These are phyloP conservation scores for Cantharis rustica DNA, from an alignment of 2,888 invertebrate genomes.

Conservation along the genomic window DNA sequence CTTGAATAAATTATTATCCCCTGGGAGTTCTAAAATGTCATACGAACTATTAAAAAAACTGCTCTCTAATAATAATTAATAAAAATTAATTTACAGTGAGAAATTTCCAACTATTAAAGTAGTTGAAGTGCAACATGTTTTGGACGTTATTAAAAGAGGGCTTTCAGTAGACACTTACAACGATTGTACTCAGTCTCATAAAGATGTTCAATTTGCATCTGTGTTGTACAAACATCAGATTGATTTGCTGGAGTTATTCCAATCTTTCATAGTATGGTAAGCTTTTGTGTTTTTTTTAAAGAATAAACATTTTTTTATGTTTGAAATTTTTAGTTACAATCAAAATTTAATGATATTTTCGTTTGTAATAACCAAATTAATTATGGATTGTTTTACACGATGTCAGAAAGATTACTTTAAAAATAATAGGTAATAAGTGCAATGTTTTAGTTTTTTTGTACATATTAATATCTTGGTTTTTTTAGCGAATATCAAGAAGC, in stretches of 20 bases:
- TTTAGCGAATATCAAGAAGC: slow-evolving; percentile 30
- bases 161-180: slow-evolving; percentile 13
- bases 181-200: background rate
- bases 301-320: slow-evolving; percentile 2
- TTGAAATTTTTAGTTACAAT: slow-evolving; percentile 27
- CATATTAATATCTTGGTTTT: background rate
- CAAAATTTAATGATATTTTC: slow-evolving; percentile 33
- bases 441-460: background rate
- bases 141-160: slow-evolving; percentile 29
- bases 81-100: slow-evolving; percentile 20
- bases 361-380: slow-evolving; percentile 28
- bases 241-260: slow-evolving; percentile 30
- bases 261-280: slow-evolving; percentile 33
- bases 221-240: slow-evolving; percentile 25
- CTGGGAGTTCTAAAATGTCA: background rate
- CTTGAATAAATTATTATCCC: too few species aligned
- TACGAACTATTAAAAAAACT: background rate
- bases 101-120: slow-evolving; percentile 26
- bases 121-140: slow-evolving; percentile 10
- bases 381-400: slow-evolving; percentile 31
- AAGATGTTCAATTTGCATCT: background rate
- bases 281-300: background rate
- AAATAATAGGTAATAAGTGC: slow-evolving; percentile 8
- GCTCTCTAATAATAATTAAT: background rate
- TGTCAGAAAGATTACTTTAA: slow-evolving; percentile 20